Base-by-base conservation (phyloP, 2,113 vertebrate genomes). In the Spea multiplicata region DNA sequence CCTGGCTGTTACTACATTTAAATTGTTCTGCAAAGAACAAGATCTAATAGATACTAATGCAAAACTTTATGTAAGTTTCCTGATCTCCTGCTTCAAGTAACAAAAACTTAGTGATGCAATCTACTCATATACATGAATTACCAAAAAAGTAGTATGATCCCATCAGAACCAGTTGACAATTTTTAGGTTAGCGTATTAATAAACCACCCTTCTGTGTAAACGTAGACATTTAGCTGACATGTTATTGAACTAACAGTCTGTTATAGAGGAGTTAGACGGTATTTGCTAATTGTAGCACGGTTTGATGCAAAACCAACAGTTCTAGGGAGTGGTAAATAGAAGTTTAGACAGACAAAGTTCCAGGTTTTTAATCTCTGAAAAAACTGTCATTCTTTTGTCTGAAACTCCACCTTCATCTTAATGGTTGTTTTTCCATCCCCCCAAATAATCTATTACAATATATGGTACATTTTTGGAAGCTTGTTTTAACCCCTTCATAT, bases 341-440 rank as follows among this genome's bases (percentile, higher is more conserved):
- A 44, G 75, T 44, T 61, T 13, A 70, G 47, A 61, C 47, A 69
- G 44, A 55, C 50, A n/a, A 47, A 53, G 68, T 65, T 65, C 48
- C 59, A 62, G 55, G 14, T 72, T 70, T 78, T 53, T 65, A 55
- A 78, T 17, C 73, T n/a, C 73, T 0, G 66, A 62, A 73, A 79
- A 55, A 73, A 66, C 66, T 72, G 59, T 45, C 16, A 66, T 73
- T 66, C 49, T 49, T 66, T 48, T 55, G 49, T 73, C 48, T 71
- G 50, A 14, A 49, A n/a, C 70, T 79, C 69, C 76, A 61, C 57
- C 50, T 30, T 44, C 50, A 44, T 9, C 48, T 57, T 72, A 55
- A 72, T 55, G 13, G 7, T 16, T 61, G 6, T 46, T 67, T 67
- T 30, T 67, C 66, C 44, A 67, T 12, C 48, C 49, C 13, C 44